Evolutionary conservation across 1,140 invertebrate genomes (phyloP), one percentile per base, ranked within the genome.

Genomic region (Cyclargus thomasi): DNA sequence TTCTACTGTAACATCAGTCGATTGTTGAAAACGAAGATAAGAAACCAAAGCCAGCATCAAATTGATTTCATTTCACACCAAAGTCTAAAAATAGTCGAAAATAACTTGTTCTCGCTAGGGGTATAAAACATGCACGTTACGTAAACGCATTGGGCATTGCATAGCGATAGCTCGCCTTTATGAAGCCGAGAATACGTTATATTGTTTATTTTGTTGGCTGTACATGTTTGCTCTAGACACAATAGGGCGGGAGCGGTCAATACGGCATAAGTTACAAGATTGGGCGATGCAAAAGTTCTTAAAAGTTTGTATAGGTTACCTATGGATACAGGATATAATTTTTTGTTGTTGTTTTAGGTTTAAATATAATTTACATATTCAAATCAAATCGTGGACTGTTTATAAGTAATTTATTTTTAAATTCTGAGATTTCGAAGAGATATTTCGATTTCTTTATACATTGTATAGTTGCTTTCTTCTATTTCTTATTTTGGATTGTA

Each of bases 101-200:
- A 66, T 35, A 66, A 57, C 53, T 59, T 55, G 64, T 65, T 66
- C 57, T 53, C 53, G 65, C 65, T 66, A 66, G 17, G 55, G 35
- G 53, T 66, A 57, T 57, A 66, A 59, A 53, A 16, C 64, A 65
- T 16, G 14, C 22, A 23, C n/a, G 21, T 63, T 59, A 18, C n/a
- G 53, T 55, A 20, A 65, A 57, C n/a, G 36, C 21, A 29, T 29
- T 8, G 29, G 29, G 29, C 29, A 29, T 29, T 14, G 59, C 36
- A 29, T n/a, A 57, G 57, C n/a, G 17, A 17, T 47, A 62, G 55
- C 47, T 64, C 0, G 68, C 62, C 70, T 68, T 59, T 64, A 59
- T 36, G 23, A 8, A n/a, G 65, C 63, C 62, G 68, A 65, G 67
- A 72, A 70, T 74, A 74, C 39, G 64, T 69, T 69, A 73, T 70